Evolutionary conservation across 2,113 vertebrate genomes (phyloP).

Genomic region (Hassar affinis): DNA sequence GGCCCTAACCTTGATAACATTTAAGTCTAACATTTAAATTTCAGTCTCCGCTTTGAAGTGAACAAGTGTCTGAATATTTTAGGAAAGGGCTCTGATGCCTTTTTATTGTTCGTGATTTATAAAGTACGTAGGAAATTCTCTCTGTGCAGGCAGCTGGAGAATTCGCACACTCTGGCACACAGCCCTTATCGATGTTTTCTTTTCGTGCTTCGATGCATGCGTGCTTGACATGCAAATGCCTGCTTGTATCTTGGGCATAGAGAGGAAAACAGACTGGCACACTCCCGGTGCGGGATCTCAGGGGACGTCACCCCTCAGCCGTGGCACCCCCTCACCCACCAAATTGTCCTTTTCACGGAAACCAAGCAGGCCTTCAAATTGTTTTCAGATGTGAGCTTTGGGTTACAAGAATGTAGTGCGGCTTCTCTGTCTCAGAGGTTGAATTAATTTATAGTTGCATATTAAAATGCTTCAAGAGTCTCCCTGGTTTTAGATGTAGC

Average conservation of each 20-base stretch:
- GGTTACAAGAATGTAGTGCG: slow-evolving; percentile 59
- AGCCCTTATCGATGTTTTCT: slow-evolving; percentile 47
- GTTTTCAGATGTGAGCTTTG: slow-evolving; percentile 71
- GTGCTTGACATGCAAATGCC: slow-evolving; percentile 56
- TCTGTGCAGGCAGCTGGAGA: slow-evolving; percentile 1
- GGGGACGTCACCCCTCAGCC: slow-evolving; percentile 28
- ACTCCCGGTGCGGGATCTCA: slow-evolving; percentile 39
- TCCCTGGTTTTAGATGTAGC: slow-evolving; percentile 42
- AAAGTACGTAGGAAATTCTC: not conserved
- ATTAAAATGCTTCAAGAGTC: slow-evolving; percentile 61
- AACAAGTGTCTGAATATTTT: slow-evolving; percentile 38
- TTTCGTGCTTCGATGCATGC: slow-evolving; percentile 48
- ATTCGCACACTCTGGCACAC: slow-evolving; percentile 18
- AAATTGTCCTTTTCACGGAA: slow-evolving; percentile 69
- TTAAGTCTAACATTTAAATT: slow-evolving; percentile 32
- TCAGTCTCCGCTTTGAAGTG: slow-evolving; percentile 39
- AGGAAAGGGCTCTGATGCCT: not conserved
- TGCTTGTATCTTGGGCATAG: slow-evolving; percentile 51
- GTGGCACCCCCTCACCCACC: slow-evolving; percentile 62
- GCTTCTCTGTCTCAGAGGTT: slow-evolving; percentile 58
- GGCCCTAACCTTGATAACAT: slow-evolving; percentile 41
- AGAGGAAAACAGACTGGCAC: slow-evolving; percentile 53
- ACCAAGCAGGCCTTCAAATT: slow-evolving; percentile 71
- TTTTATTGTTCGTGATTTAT: slow-evolving; percentile 14
- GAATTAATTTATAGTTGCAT: slow-evolving; percentile 62